These are phyloP conservation scores for Drosophila kohkoa DNA, from an alignment of 1,140 invertebrate genomes.

Conservation along the genomic window DNA sequence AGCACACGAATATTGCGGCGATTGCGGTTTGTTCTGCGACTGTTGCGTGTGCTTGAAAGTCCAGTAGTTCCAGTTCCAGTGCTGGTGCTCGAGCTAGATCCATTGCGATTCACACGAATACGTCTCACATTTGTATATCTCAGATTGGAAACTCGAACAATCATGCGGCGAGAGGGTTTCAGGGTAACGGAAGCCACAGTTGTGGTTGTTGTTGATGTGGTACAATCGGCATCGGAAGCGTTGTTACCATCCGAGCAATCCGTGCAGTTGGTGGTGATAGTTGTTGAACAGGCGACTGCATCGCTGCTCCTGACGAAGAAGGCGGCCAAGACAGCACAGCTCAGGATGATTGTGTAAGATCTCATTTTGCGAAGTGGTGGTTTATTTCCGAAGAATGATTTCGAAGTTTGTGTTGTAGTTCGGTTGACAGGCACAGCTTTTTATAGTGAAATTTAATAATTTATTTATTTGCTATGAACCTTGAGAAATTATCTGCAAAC, in stretches of 20 bases:
- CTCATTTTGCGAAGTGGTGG: not conserved
- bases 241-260: constrained; percentile 7
- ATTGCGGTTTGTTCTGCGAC: not conserved
- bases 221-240: constrained; percentile 4
- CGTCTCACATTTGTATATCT: constrained; percentile 21
- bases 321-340: constrained; percentile 1
- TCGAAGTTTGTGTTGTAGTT: not conserved
- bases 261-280: constrained; percentile 12
- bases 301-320: constrained; percentile 19
- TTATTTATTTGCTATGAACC: constrained; percentile 8
- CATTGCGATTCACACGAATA: constrained; percentile 31
- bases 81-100: not conserved
- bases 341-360: not conserved
- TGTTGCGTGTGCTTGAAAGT: not conserved
- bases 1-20: not conserved
- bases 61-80: constrained; percentile 2
- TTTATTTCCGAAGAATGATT: not conserved
- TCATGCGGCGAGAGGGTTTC: not conserved
- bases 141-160: constrained; percentile 31
- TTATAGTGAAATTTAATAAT: constrained; percentile 13
- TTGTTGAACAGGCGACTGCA: constrained; percentile 23
- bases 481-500: constrained; percentile 20
- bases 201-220: constrained; percentile 16
- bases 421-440: not conserved
- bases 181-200: not conserved